phyloP scores from a whole-genome alignment of 2,113 vertebrate genomes.

The Limnothrissa miodon region DNA sequence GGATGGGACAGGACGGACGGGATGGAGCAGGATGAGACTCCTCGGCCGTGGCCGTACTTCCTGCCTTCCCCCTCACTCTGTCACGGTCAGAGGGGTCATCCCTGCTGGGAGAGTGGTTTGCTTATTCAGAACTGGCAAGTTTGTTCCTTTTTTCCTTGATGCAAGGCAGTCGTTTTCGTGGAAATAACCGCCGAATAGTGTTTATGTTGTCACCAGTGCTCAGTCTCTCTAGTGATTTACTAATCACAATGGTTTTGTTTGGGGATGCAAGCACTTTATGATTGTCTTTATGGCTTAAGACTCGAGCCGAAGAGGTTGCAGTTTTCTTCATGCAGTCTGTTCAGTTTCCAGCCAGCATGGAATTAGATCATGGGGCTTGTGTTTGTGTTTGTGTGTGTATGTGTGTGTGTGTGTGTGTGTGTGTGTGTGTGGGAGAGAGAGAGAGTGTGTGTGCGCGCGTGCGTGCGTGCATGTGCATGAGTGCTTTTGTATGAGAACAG shows the following conservation, averaged over 20 bases:
- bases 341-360: constrained; percentile 3
- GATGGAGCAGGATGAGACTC: background rate
- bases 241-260: background rate
- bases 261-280: background rate
- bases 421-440: too few species aligned
- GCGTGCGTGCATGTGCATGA: background rate
- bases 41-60: background rate
- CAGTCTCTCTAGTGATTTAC: background rate
- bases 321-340: background rate
- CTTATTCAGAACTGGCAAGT: constrained; percentile 21
- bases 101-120: constrained; percentile 19
- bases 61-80: constrained; percentile 16
- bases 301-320: background rate
- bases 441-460: background rate
- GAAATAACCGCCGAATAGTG: constrained; percentile 32
- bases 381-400: background rate
- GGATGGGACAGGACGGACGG: background rate
- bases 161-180: constrained; percentile 26
- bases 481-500: background rate
- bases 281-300: background rate
- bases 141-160: constrained; percentile 37
- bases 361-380: background rate
- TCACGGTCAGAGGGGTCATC: constrained; percentile 17
- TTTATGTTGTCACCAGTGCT: constrained; percentile 12
- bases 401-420: background rate